Conservation (phyloP, 2,888 invertebrate genomes). For the Ceramica pisi region DNA sequence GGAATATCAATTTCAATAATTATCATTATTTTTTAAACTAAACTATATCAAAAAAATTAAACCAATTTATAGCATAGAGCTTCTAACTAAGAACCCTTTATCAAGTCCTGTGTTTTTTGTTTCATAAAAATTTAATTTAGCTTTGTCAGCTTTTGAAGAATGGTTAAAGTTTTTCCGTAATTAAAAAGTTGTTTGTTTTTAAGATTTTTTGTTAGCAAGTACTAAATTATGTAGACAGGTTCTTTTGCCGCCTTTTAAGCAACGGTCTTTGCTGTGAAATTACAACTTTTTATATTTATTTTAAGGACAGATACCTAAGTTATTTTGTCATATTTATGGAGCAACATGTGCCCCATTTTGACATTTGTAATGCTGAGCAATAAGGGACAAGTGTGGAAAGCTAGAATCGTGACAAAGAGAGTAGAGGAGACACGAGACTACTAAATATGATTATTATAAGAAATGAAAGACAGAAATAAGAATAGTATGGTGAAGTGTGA, state of each 20-base stretch:
- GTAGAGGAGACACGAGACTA: too few relatives aligned
- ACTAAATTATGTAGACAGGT: slow-evolving; percentile 29
- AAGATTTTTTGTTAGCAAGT: slow-evolving; percentile 26
- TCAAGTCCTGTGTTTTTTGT: slow-evolving; percentile 1
- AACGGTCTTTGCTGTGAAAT: neutral
- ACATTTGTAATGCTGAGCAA: neutral
- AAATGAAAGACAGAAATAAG: too few relatives aligned
- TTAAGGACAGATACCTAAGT: neutral
- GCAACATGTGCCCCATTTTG: neutral
- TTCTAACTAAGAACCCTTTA: slow-evolving; percentile 2
- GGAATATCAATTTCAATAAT: slow-evolving; percentile 18
- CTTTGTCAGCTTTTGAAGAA: slow-evolving; percentile 52
- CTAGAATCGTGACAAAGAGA: neutral
- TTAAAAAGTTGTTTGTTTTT: slow-evolving; percentile 43
- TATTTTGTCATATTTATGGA: neutral
- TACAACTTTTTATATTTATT: neutral
- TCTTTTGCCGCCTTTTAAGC: slow-evolving; percentile 3
- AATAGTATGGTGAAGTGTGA: too few relatives aligned
- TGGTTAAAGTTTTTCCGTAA: slow-evolving; percentile 42
- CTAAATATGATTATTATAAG: too few relatives aligned
- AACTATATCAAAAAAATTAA: neutral
- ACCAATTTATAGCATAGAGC: slow-evolving; percentile 3
- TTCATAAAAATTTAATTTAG: slow-evolving; percentile 35
- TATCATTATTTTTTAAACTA: neutral
- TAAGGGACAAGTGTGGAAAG: neutral